phyloP scores from a whole-genome alignment of 2,113 vertebrate species.

The Aleadryas rufinucha region DNA sequence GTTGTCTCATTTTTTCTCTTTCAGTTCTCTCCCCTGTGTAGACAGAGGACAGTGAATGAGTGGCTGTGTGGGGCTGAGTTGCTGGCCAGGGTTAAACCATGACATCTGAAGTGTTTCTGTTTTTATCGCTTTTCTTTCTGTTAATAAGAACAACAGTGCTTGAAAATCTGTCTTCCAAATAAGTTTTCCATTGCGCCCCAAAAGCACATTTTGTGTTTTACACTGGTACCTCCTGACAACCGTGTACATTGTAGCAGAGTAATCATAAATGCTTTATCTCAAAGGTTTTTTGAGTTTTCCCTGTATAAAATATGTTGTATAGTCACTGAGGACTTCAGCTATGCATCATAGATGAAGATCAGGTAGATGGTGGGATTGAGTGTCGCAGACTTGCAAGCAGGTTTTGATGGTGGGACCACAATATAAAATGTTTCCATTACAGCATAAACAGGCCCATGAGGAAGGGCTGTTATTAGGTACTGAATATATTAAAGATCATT shows the following conservation, averaged over 20 bases:
- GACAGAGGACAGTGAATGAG: rapidly evolving
- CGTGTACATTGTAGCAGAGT: background rate
- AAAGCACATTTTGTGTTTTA: background rate
- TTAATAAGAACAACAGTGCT: background rate
- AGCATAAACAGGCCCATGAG: background rate
- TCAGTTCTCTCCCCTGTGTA: background rate
- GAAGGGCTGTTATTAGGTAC: slow-evolving; percentile 52
- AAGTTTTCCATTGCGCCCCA: background rate
- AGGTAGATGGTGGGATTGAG: background rate
- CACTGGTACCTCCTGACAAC: background rate
- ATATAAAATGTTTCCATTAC: background rate
- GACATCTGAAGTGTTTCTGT: background rate
- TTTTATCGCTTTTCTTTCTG: background rate
- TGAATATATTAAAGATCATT: slow-evolving; percentile 63
- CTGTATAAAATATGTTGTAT: background rate
- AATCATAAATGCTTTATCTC: background rate
- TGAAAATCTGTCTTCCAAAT: background rate
- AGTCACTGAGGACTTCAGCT: background rate
- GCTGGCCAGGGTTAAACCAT: background rate
- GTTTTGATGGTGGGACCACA: background rate
- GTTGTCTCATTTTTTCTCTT: background rate
- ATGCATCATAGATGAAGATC: background rate
- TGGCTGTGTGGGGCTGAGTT: background rate
- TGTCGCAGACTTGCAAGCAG: background rate
- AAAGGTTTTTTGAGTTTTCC: background rate